Conservation (phyloP, 1,140 invertebrate species). For the Hydropsyche tenuis region DNA sequence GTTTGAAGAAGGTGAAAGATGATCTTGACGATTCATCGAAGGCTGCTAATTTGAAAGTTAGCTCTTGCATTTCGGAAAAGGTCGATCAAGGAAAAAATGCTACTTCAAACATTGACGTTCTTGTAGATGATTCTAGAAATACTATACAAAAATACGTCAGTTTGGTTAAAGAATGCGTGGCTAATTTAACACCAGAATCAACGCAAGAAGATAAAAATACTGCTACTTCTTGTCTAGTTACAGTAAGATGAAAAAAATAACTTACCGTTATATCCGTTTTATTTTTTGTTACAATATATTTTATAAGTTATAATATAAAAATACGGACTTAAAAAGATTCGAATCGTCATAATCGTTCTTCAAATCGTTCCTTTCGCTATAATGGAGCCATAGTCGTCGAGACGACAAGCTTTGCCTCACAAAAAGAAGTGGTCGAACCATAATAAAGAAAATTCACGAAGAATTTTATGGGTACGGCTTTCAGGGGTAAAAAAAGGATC, state of each 20-base stretch:
- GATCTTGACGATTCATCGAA: neutral
- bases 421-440: too few relatives aligned
- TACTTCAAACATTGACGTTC: neutral
- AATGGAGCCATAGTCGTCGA: too few relatives aligned
- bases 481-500: neutral
- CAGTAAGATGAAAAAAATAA: neutral
- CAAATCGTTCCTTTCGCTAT: too few relatives aligned
- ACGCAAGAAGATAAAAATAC: neutral
- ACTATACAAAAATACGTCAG: neutral
- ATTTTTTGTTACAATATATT: too few relatives aligned
- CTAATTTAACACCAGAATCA: neutral
- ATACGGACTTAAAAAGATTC: too few relatives aligned
- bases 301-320: too few relatives aligned
- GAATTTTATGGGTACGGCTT: too few relatives aligned
- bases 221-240: neutral
- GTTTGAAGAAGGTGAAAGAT: slow-evolving; percentile 16
- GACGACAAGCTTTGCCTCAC: too few relatives aligned
- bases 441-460: too few relatives aligned
- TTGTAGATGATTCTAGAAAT: slow-evolving; percentile 2
- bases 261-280: too few relatives aligned
- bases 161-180: slow-evolving; percentile 7
- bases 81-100: neutral
- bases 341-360: too few relatives aligned
- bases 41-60: neutral
- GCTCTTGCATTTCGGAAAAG: neutral